Evolutionary conservation across 2,113 vertebrate genomes (phyloP).

Genomic region (Corythaixoides concolor): DNA sequence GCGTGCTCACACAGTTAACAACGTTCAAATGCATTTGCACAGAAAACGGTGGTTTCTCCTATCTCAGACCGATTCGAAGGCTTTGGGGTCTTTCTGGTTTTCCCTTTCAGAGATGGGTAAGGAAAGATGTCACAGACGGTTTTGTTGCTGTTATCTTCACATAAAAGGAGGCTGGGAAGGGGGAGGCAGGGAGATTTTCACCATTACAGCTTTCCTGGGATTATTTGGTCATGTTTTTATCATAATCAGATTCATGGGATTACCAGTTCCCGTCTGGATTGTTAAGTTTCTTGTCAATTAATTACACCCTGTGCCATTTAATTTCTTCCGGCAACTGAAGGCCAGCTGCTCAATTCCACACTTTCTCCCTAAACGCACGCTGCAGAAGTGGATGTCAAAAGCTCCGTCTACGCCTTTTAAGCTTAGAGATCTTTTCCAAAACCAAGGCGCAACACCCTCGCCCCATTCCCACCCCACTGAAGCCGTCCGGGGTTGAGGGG

Average conservation of each 20-base stretch:
- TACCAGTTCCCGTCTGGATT: constrained; percentile 33
- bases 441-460: not conserved
- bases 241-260: constrained; percentile 25
- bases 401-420: constrained; percentile 32
- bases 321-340: constrained; percentile 19
- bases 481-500: not conserved
- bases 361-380: constrained; percentile 1
- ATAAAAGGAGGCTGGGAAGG: constrained; percentile 6
- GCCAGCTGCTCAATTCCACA: constrained; percentile 34
- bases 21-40: not conserved
- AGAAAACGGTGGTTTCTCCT: not conserved
- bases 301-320: constrained; percentile 20
- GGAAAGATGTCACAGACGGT: not conserved
- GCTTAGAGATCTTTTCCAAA: constrained; percentile 47
- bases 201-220: constrained; percentile 11
- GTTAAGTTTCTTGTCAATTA: constrained; percentile 34
- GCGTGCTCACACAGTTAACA: not conserved
- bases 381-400: constrained; percentile 32
- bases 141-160: constrained; percentile 31
- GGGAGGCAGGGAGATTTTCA: constrained; percentile 36
- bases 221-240: not conserved
- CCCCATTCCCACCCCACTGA: constrained; percentile 11
- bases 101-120: constrained; percentile 23
- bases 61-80: not conserved
- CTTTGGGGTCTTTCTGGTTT: not conserved